Evolutionary conservation across 37 sponge, comb jelly and placozoan species (phyloP).

Genomic region (Theonella swinhoei): DNA sequence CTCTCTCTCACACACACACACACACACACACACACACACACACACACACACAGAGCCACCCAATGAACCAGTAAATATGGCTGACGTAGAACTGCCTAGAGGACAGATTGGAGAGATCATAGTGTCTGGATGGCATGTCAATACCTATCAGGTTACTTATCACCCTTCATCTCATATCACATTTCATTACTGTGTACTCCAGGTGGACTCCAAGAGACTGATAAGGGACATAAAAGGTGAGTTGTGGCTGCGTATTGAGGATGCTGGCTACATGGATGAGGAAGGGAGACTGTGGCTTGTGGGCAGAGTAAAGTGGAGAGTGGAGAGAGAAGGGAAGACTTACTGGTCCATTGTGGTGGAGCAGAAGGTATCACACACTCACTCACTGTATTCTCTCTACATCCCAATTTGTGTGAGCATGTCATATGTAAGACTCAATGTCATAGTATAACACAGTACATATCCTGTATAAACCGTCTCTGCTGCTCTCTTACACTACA

Average conservation of each 20-base stretch:
- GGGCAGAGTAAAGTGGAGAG: conserved; percentile 85
- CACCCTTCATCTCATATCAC: neutral
- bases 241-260: conserved; percentile 80
- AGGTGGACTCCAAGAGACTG: conserved; percentile 61
- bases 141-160: conserved; percentile 68
- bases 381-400: neutral
- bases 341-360: conserved; percentile 83
- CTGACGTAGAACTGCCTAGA: conserved; percentile 37
- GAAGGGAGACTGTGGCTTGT: conserved; percentile 85
- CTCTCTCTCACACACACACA: neutral
- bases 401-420: neutral
- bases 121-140: conserved; percentile 89
- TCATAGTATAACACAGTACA: neutral
- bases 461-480: neutral
- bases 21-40: too few relatives aligned
- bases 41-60: conserved; percentile 17
- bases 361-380: conserved; percentile 80
- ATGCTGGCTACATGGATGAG: conserved; percentile 90
- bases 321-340: conserved; percentile 47
- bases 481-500: too few relatives aligned
- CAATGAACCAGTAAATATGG: conserved; percentile 41
- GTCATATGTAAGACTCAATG: neutral
- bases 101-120: conserved; percentile 75
- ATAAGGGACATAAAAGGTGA: conserved; percentile 53
- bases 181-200: neutral